Conservation (phyloP, 2,797 vertebrate genomes). For the Lacerta agilis region DNA sequence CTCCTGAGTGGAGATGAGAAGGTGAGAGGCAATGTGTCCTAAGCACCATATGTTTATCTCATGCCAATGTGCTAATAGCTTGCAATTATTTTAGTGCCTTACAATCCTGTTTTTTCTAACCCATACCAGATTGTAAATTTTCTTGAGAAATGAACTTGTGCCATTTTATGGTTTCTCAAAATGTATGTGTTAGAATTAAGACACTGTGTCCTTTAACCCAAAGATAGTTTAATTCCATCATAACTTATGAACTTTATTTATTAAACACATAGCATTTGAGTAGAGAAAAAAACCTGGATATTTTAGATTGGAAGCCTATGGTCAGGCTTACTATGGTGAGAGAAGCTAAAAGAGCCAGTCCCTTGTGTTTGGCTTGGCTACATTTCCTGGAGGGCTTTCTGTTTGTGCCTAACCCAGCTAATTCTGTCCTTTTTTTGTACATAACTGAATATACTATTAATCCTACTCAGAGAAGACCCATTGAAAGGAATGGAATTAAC, state of each 20-base stretch:
- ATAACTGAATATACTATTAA: constrained; percentile 78
- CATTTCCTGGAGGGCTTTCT: constrained; percentile 76
- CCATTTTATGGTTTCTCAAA: background rate
- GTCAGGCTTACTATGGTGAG: constrained; percentile 54
- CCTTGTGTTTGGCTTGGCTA: constrained; percentile 76
- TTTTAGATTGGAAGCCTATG: background rate
- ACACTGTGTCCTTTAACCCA: background rate
- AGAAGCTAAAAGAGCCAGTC: constrained; percentile 80
- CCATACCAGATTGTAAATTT: background rate
- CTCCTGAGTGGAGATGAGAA: constrained; percentile 77
- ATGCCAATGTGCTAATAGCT: background rate
- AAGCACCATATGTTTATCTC: background rate
- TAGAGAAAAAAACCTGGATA: background rate
- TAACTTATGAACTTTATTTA: background rate
- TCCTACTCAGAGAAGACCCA: too few relatives aligned
- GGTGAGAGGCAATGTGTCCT: constrained; percentile 45
- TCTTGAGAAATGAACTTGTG: background rate
- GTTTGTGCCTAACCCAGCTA: constrained; percentile 78
- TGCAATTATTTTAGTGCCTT: background rate
- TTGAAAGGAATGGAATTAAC: too few relatives aligned
- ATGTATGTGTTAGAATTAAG: background rate
- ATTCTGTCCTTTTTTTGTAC: constrained; percentile 79
- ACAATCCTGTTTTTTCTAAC: background rate
- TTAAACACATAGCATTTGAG: background rate
- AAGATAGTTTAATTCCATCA: background rate